phyloP scores from a whole-genome alignment of 2,113 vertebrate species.

The Zonotrichia leucophrys region DNA sequence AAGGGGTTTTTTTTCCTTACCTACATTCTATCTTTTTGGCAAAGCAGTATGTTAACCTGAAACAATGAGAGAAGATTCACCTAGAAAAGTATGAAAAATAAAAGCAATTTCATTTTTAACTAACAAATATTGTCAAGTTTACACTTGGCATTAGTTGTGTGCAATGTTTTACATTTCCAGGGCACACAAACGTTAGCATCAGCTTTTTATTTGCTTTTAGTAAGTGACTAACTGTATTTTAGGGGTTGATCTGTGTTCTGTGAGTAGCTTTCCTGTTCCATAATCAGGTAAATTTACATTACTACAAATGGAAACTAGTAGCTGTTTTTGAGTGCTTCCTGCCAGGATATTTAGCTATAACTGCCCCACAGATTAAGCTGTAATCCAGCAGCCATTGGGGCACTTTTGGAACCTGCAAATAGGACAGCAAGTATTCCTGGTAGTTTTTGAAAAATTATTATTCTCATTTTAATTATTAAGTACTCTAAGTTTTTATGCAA shows the following conservation, averaged over 20 bases:
- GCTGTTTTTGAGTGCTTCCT: background rate
- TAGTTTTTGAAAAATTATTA: background rate
- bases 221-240: background rate
- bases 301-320: background rate
- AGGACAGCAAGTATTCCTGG: background rate
- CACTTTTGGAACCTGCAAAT: background rate
- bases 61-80: background rate
- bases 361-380: background rate
- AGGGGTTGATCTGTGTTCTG: background rate
- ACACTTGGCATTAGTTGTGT: background rate
- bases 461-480: background rate
- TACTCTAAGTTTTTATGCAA: background rate
- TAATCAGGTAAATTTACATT: background rate
- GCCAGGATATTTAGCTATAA: background rate
- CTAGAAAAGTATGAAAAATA: background rate
- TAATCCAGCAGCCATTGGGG: background rate
- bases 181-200: background rate
- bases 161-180: background rate
- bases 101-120: background rate
- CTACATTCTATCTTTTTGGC: background rate
- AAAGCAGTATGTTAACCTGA: background rate
- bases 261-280: background rate
- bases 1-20: background rate
- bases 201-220: background rate
- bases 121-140: background rate